Conservation (phyloP, 2,113 vertebrate species). For the Seriola aureovittata region DNA sequence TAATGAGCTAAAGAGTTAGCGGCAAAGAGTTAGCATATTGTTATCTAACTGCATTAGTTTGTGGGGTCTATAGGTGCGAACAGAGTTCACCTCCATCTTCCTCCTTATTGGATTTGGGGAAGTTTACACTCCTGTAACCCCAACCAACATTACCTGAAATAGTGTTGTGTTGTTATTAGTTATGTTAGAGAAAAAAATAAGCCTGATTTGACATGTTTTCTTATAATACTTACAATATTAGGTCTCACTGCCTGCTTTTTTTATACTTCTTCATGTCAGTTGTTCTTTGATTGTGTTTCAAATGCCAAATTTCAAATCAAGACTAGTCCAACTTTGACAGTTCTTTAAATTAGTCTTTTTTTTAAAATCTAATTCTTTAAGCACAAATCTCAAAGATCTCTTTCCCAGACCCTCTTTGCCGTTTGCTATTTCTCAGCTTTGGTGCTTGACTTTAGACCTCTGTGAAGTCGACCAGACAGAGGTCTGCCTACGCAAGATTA, state of each 20-base stretch:
- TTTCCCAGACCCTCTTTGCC: neutral
- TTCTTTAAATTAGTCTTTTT: neutral
- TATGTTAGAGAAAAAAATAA: no score
- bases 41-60: neutral
- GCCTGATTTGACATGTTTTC: no score
- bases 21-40: neutral
- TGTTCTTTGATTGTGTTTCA: neutral
- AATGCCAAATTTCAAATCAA: neutral
- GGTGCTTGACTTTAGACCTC: neutral
- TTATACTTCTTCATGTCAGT: no score
- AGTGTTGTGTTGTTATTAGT: no score
- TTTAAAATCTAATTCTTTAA: neutral
- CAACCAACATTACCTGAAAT: no score
- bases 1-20: no score
- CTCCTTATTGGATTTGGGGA: no score
- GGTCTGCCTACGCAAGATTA: neutral
- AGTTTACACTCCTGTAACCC: no score
- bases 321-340: neutral
- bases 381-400: neutral
- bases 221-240: no score
- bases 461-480: conserved; percentile 22
- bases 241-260: no score
- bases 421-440: conserved; percentile 2
- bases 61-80: no score
- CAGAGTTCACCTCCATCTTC: no score